Base-by-base conservation (phyloP, 2,888 invertebrate species). In the Acholoe squamosa region DNA sequence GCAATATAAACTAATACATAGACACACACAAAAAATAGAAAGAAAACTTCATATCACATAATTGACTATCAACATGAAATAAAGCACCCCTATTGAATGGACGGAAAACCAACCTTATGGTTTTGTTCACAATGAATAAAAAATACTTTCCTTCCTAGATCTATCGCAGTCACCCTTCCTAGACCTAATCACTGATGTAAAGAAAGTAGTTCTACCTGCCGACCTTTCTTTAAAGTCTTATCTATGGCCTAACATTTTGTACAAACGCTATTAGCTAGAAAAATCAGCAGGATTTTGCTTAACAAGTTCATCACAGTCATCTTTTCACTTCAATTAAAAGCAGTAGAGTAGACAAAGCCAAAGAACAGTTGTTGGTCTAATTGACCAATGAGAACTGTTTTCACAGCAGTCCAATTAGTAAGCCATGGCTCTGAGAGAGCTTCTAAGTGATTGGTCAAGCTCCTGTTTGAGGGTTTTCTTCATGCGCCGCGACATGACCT, bases 371-470 rank as follows among this genome's bases (percentile, higher is more conserved):
- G 5, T 19, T 61, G 19, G n/a, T 19, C 19, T 61, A 7, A n/a
- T 43, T 3, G 43, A 10, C 10, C 43, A 43, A 43, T 43, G 5
- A 43, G 3, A 43, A 43, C 10, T 43, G 43, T 43, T 10, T 7
- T 43, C 43, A 61, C 61, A n/a, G 19, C 19, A 71, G 80, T 14
- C 5, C 16, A 0, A 33, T n/a, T 80, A 80, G n/a, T 80, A 80
- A 7, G 80, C 80, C 80, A 80, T 80, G 5, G 80, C 43, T 43
- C 80, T 80, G 12, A 80, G 34, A 80, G 80, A 80, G 80, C 80
- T n/a, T 34, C 80, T 80, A 33, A 80, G 43, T 80, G 80, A 80
- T 80, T 80, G 80, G 34, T 80, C 80, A 43, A 86, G 86, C 86
- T 86, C 86, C 5, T 3, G 52, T 25, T 56, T 86, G 31, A 86